Evolutionary conservation across 2,113 vertebrate genomes (phyloP), one percentile per base, ranked within the genome.

Genomic region (Melanerpes aurifrons): DNA sequence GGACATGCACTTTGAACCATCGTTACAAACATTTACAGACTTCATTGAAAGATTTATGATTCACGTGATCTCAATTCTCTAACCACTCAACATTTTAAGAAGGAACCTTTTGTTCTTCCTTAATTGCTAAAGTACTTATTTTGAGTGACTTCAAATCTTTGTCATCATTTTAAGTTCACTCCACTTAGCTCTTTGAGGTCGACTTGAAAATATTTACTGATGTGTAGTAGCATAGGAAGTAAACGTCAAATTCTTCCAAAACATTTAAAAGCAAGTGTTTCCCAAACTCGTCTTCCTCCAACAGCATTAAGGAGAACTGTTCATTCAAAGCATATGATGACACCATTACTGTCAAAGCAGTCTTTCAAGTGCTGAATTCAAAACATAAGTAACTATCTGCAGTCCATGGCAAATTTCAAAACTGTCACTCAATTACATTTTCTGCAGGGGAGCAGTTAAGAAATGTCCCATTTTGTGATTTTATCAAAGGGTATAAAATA

Each of bases 141-240:
- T 67, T 74, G 15, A 58, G n/a, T 78, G 35, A 86, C 66, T 62
- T 92, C 37, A 71, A 58, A 63, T 71, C 67, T 89, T 77, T 53
- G 19, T 87, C 10, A 64, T 47, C 28, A 53, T 90, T 89, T 69
- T 53, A 89, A 90, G 40, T 74, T 93, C 63, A 80, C 12, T 37
- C 35, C 24, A 22, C 56, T 84, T 89, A 69, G 21, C n/a, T 86
- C 48, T 92, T 64, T 79, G 83, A 56, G 79, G 24, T 16, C 48
- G 40, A 89, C 48, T 81, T 76, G 22, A 86, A 87, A 94, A 81
- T 81, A 95, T 69, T 94, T 94, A 64, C 68, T 91, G 90, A 91
- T 54, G 81, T 70, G 26, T 59, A 82, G 31, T 64, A 79, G 25
- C 47, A 73, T 21, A 61, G 47, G 70, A 93, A 95, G 71, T n/a